Percentiles rank a stretch among this genome's conserved stretches.
These are phyloP conservation scores for Dusona sp. DNA, from an alignment of 2,888 invertebrate species.

Conservation along the genomic window DNA sequence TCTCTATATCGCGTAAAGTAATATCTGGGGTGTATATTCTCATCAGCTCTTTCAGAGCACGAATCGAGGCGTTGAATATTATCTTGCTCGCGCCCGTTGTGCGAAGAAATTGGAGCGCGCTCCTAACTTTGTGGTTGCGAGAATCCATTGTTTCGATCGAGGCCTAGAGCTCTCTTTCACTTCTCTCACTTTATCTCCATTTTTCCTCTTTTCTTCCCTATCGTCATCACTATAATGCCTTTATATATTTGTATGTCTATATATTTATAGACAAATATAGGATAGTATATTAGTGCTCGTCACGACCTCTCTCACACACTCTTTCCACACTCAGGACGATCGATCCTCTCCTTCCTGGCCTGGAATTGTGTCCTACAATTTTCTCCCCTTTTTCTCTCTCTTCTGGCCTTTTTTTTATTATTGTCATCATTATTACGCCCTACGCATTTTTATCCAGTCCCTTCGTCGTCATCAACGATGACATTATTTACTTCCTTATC, in stretches of 20 bases:
- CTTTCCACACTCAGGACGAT: constrained; percentile 66
- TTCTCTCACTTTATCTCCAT: constrained; percentile 48
- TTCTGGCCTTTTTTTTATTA: neutral
- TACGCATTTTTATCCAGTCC: neutral
- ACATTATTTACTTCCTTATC: constrained; percentile 15
- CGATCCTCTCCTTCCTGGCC: constrained; percentile 28
- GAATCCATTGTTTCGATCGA: constrained; percentile 62
- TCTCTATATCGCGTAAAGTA: neutral
- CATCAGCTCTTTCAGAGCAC: constrained; percentile 15
- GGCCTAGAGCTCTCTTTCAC: constrained; percentile 28
- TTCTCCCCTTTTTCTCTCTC: constrained; percentile 12
- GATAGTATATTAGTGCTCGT: neutral
- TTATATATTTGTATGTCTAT: neutral
- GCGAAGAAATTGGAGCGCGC: constrained; percentile 71
- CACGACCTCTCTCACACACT: constrained; percentile 16
- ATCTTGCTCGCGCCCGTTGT: constrained; percentile 24
- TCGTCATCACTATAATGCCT: constrained; percentile 67
- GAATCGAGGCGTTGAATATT: constrained; percentile 33
- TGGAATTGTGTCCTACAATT: constrained; percentile 42
- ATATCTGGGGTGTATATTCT: constrained; percentile 19
- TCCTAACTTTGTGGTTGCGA: constrained; percentile 51
- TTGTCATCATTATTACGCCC: constrained; percentile 3
- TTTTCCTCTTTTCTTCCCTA: constrained; percentile 70
- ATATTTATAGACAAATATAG: constrained; percentile 13
- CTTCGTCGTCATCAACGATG: neutral